Percentiles rank a stretch among this genome's conserved stretches.
Conservation (phyloP, 2,888 invertebrate genomes). For the Tetragonula carbonaria region DNA sequence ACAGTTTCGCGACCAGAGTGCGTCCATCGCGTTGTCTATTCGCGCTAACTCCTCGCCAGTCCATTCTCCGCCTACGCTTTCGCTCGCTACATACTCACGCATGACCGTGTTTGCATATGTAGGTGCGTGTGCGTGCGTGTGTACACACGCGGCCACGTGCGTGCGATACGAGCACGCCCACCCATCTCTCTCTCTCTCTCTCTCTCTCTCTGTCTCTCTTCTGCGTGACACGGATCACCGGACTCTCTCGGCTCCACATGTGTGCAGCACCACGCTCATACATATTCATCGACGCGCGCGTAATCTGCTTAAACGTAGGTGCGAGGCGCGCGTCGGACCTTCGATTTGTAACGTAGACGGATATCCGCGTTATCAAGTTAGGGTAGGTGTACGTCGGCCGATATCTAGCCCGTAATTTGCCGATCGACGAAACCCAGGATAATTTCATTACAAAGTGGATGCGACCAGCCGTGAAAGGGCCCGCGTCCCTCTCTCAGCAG, state of each 20-base stretch:
- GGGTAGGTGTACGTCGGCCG: not conserved
- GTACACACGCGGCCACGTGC: slow-evolving; percentile 45
- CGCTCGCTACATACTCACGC: not conserved
- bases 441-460: slow-evolving; percentile 30
- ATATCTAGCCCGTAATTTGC: slow-evolving; percentile 7
- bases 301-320: slow-evolving; percentile 54
- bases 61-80: slow-evolving; percentile 5
- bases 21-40: not conserved
- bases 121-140: not conserved
- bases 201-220: not conserved
- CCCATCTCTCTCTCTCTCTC: not conserved
- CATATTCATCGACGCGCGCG: slow-evolving; percentile 50
- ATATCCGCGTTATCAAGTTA: slow-evolving; percentile 45
- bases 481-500: not conserved
- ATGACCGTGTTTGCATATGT: not conserved
- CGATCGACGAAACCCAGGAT: not conserved
- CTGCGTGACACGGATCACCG: slow-evolving; percentile 48
- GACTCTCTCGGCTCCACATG: not conserved
- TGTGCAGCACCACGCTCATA: slow-evolving; percentile 24
- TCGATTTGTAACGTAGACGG: slow-evolving; percentile 50
- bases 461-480: slow-evolving; percentile 42
- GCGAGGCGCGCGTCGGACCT: slow-evolving; percentile 29
- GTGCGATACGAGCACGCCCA: slow-evolving; percentile 52
- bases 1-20: slow-evolving; percentile 25
- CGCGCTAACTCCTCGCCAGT: slow-evolving; percentile 32